Evolutionary conservation across 2,113 vertebrate genomes (phyloP), one percentile per base, ranked within the genome.

Genomic region (Otus sunia): DNA sequence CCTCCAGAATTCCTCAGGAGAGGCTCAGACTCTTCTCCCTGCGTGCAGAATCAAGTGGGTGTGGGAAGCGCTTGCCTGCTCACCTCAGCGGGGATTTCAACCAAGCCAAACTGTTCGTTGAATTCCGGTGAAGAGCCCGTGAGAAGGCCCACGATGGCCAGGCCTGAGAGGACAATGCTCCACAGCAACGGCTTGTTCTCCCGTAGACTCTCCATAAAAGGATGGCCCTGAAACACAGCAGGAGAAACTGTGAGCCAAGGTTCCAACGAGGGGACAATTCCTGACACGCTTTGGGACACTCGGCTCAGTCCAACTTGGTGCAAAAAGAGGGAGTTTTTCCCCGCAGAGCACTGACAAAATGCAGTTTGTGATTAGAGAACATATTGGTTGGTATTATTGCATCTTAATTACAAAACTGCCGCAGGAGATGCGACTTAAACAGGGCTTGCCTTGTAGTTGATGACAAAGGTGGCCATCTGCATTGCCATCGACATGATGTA

Each of bases 401-500:
- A 5, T 8, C 12, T 56, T 23, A 32, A 32, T 12, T 23, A 6
- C 20, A 41, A 16, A 9, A 21, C 5, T 3, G 4, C 32, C 12
- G 34, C 26, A 4, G n/a, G 45, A 72, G 43, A 19, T 12, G 30
- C 0, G 23, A 63, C 3, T 25, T 8, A 15, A 72, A 15, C 32
- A 3, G 1, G 20, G 43, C 87, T 87, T 97, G 99, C 99, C 99
- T 99, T 99, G 97, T 99, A 99, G 97, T 99, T 99, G 97, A 99
- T 99, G 62, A 99, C 99, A 29, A 99, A 99, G 3, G 99, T 99
- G 82, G 99, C 99, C 98, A 99, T 99, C 94, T 99, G 99, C 99
- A 99, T 99, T 41, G 99, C 99, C 99, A 99, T 99, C 15, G 99
- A 99, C 99, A 99, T 99, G 93, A 99, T 99, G 95, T 99, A 99